Percentiles rank a stretch among this genome's conserved stretches.
phyloP scores from a whole-genome alignment of 1,140 invertebrate species.

The Aphis craccivora region DNA sequence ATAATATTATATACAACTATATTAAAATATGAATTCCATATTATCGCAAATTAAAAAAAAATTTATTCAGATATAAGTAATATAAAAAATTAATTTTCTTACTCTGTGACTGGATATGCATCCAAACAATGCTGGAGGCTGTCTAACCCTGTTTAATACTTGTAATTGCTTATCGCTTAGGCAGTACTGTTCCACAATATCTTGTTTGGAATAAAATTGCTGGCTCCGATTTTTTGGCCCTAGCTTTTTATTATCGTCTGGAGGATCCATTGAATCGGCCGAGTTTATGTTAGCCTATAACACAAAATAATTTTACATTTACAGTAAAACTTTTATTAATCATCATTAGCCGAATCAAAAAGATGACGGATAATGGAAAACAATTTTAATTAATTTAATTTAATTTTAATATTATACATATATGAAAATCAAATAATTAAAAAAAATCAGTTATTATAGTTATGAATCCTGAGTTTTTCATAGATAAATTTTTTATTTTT shows the following conservation, averaged over 20 bases:
- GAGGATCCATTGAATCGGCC: constrained; percentile 70
- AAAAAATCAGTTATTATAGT: too few relatives aligned
- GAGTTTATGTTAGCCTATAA: constrained; percentile 70
- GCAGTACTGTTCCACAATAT: constrained; percentile 89
- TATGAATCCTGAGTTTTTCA: too few relatives aligned
- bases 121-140: constrained; percentile 79
- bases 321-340: too few relatives aligned
- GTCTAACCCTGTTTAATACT: constrained; percentile 78
- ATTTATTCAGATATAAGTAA: not conserved
- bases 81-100: not conserved
- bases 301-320: not conserved
- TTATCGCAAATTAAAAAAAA: not conserved
- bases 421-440: too few relatives aligned
- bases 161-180: constrained; percentile 88
- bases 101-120: constrained; percentile 72
- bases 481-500: too few relatives aligned
- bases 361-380: too few relatives aligned
- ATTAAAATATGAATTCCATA: not conserved
- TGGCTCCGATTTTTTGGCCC: constrained; percentile 67
- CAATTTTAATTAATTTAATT: too few relatives aligned
- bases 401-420: too few relatives aligned
- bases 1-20: not conserved
- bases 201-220: constrained; percentile 87
- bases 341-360: too few relatives aligned
- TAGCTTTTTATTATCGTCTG: constrained; percentile 68